These are phyloP conservation scores for Ceraclea dissimilis DNA, from an alignment of 2,888 invertebrate genomes.

Conservation along the genomic window DNA sequence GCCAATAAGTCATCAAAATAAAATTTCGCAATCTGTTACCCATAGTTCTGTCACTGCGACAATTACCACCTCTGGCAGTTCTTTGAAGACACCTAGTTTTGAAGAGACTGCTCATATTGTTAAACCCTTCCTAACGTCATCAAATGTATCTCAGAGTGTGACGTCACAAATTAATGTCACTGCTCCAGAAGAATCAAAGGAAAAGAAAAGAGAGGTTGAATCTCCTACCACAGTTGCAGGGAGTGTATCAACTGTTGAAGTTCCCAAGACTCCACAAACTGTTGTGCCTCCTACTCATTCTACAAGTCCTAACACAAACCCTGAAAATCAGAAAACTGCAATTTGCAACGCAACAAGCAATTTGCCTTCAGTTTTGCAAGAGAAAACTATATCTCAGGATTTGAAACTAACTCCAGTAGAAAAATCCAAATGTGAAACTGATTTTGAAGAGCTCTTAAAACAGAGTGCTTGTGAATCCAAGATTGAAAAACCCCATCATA, in stretches of 20 bases:
- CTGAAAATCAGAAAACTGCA: neutral
- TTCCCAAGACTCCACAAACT: neutral
- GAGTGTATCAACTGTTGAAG: neutral
- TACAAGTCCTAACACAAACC: neutral
- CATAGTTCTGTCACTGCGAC: neutral
- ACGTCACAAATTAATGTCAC: neutral
- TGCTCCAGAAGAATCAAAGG: neutral
- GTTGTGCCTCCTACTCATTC: neutral
- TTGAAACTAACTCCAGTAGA: conserved; percentile 24
- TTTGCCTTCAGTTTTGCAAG: neutral
- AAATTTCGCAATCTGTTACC: neutral
- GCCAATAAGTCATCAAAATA: neutral
- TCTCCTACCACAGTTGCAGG: neutral
- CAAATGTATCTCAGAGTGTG: neutral
- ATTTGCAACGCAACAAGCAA: neutral
- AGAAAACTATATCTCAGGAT: neutral
- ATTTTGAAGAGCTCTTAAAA: conserved; percentile 46
- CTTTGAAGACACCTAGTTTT: neutral
- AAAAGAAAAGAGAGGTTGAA: neutral
- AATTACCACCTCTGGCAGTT: neutral
- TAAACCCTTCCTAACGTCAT: neutral
- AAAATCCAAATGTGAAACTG: conserved; percentile 40
- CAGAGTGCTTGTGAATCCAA: conserved; percentile 47
- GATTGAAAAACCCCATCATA: conserved; percentile 28
- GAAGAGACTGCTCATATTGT: neutral